These are phyloP conservation scores for Drosophila auraria DNA, from an alignment of 1,140 invertebrate genomes.

Conservation along the genomic window DNA sequence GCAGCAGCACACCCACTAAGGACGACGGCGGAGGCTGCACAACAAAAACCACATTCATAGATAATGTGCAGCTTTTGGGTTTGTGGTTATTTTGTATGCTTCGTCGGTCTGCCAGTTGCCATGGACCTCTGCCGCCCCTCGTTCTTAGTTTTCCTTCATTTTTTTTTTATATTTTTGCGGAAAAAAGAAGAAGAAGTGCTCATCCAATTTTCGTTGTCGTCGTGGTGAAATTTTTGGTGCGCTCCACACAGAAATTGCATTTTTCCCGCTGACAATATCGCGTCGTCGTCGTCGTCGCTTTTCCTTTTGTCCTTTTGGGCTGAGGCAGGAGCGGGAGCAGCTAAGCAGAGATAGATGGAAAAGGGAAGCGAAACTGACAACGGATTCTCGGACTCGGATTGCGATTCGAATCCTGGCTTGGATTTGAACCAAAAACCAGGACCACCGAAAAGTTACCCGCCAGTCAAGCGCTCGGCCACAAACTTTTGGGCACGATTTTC, in stretches of 20 bases:
- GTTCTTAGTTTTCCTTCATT: neutral
- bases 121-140: constrained; percentile 39
- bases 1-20: neutral
- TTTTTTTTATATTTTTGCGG: constrained; percentile 13
- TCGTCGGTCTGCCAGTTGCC: constrained; percentile 71
- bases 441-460: constrained; percentile 49
- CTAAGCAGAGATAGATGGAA: constrained; percentile 47
- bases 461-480: constrained; percentile 60
- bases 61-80: constrained; percentile 78
- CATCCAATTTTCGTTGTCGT: constrained; percentile 80
- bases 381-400: constrained; percentile 40
- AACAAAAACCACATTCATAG: constrained; percentile 75
- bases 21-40: constrained; percentile 14
- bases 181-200: constrained; percentile 46
- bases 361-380: constrained; percentile 56
- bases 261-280: constrained; percentile 76
- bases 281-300: constrained; percentile 66
- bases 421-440: constrained; percentile 16
- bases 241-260: constrained; percentile 76
- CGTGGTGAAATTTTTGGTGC: constrained; percentile 67
- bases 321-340: constrained; percentile 5
- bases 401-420: constrained; percentile 27
- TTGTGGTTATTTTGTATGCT: constrained; percentile 82
- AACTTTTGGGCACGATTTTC: constrained; percentile 67
- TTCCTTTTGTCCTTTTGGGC: constrained; percentile 60